Evolutionary conservation across 2,113 vertebrate genomes (phyloP).

Genomic region (Lophotis ruficrista): DNA sequence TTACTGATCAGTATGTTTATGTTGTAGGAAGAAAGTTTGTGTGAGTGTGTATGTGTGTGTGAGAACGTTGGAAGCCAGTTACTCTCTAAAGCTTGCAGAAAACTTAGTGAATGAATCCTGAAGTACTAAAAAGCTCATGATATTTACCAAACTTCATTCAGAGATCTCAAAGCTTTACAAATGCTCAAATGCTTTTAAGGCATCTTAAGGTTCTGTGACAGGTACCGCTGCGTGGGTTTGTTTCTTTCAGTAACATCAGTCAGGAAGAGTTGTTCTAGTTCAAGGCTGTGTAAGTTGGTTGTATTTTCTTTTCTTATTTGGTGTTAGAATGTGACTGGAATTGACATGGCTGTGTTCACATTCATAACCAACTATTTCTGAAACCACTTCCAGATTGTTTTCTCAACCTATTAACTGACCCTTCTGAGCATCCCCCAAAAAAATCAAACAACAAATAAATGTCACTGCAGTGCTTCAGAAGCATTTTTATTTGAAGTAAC

Average conservation of each 20-base stretch:
- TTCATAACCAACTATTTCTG: background rate
- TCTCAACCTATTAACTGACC: background rate
- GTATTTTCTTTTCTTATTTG: background rate
- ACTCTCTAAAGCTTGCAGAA: background rate
- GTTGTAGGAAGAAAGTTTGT: background rate
- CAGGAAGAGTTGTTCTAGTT: background rate
- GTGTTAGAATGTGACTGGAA: background rate
- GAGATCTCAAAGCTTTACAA: background rate
- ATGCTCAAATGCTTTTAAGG: background rate
- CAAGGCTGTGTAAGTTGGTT: background rate
- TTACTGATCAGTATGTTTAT: background rate
- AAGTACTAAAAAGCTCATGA: background rate
- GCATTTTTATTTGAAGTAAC: background rate
- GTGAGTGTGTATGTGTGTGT: background rate
- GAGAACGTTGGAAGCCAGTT: background rate
- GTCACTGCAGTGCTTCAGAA: background rate
- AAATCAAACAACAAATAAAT: background rate
- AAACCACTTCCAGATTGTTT: background rate
- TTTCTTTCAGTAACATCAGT: background rate
- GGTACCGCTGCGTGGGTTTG: background rate
- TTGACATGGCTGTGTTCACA: background rate
- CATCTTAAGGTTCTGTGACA: background rate
- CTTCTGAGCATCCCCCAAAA: background rate
- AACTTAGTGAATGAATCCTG: background rate
- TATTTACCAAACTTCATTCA: background rate